These are phyloP conservation scores for Orchestia grillus DNA, from an alignment of 1,140 invertebrate species.

Conservation along the genomic window DNA sequence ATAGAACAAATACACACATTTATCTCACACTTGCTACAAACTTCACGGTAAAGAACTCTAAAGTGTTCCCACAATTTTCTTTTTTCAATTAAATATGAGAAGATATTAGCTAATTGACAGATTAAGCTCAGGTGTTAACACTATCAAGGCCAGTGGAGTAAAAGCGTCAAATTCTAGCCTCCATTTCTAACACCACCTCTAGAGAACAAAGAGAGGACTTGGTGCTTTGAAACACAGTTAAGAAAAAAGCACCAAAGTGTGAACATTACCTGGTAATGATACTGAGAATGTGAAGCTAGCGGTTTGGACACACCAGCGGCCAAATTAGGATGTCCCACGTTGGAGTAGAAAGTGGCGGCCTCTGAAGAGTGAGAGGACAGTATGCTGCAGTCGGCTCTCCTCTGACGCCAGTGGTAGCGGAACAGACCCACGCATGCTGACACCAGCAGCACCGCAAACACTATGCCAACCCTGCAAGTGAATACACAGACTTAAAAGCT, in stretches of 20 bases:
- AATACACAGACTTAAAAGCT: background rate
- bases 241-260: background rate
- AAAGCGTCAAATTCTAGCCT: too few species aligned
- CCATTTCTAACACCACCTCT: too few species aligned
- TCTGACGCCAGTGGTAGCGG: constrained; percentile 63
- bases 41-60: too few species aligned
- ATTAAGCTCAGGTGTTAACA: too few species aligned
- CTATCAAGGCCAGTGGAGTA: too few species aligned
- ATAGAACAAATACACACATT: too few species aligned
- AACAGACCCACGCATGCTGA: constrained; percentile 63
- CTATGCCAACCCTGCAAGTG: constrained; percentile 62
- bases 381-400: constrained; percentile 51
- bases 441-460: constrained; percentile 63
- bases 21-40: too few species aligned
- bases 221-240: too few species aligned
- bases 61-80: too few species aligned
- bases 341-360: background rate
- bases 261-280: constrained; percentile 41
- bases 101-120: too few species aligned
- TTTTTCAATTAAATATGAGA: too few species aligned
- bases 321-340: background rate
- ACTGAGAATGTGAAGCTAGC: constrained; percentile 14
- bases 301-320: constrained; percentile 1
- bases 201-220: too few species aligned
- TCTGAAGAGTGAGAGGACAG: background rate